phyloP scores from a whole-genome alignment of 2,888 invertebrate genomes.

The Tromatobia lineatoria region DNA sequence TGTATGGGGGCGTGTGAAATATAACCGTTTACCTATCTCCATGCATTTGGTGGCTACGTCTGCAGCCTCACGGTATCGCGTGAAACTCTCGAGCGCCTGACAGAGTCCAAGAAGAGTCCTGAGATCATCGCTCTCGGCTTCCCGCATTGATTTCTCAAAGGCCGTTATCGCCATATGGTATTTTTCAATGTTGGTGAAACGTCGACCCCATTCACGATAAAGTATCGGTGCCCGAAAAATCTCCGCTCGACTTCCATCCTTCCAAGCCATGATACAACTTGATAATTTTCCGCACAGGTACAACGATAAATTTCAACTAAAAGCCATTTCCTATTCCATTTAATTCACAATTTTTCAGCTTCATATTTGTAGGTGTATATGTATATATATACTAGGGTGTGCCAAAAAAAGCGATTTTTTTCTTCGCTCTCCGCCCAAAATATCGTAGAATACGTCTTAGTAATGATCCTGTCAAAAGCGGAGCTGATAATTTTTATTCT shows the following conservation, averaged over 20 bases:
- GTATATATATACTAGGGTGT: too few species aligned
- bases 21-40: slow-evolving; percentile 74
- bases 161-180: slow-evolving; percentile 73
- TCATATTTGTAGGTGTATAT: too few species aligned
- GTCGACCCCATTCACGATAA: slow-evolving; percentile 80
- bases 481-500: too few species aligned
- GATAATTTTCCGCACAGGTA: not conserved
- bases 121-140: slow-evolving; percentile 71
- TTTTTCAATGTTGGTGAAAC: slow-evolving; percentile 72
- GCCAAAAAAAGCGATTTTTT: too few species aligned
- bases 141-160: slow-evolving; percentile 76
- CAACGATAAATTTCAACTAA: not conserved
- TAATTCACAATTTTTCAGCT: too few species aligned
- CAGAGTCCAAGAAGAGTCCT: slow-evolving; percentile 77
- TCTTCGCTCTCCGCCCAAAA: too few species aligned
- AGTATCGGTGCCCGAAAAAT: slow-evolving; percentile 75
- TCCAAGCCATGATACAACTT: slow-evolving; percentile 57
- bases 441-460: too few species aligned
- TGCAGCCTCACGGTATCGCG: slow-evolving; percentile 76
- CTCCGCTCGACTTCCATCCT: slow-evolving; percentile 54
- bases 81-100: slow-evolving; percentile 73
- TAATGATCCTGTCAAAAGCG: too few species aligned
- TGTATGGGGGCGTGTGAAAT: not conserved
- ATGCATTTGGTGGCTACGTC: slow-evolving; percentile 75
- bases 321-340: not conserved